Percentiles rank a stretch among this genome's conserved stretches.
Conservation (phyloP, 2,113 vertebrate species). For the Dasyurus viverrinus region DNA sequence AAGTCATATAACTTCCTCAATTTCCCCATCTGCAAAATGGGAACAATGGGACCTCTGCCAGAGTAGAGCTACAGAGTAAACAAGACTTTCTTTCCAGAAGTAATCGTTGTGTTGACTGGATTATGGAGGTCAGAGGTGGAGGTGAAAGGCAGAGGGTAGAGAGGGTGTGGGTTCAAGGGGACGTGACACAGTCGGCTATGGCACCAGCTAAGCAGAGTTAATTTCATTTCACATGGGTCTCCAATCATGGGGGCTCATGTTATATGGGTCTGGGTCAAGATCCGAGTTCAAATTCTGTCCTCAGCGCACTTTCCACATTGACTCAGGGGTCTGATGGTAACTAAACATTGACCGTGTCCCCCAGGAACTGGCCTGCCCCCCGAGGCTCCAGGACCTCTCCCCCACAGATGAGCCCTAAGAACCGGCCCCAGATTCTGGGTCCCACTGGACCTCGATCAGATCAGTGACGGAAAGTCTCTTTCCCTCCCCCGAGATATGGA, state of each 20-base stretch:
- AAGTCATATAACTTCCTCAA: no score
- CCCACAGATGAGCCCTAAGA: background rate
- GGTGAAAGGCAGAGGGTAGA: no score
- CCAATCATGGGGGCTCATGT: background rate
- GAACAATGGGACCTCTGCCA: no score
- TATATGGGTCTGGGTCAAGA: background rate
- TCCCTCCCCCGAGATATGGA: background rate
- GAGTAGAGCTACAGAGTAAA: no score
- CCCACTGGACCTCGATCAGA: background rate
- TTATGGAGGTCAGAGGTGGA: no score
- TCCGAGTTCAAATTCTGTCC: background rate
- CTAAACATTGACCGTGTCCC: background rate
- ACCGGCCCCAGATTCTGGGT: background rate
- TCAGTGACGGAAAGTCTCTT: background rate
- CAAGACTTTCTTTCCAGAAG: no score
- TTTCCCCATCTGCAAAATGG: no score
- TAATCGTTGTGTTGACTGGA: no score
- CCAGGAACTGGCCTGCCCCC: background rate
- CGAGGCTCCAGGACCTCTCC: background rate
- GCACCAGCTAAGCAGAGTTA: background rate
- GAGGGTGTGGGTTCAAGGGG: no score
- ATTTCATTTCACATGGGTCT: accelerated
- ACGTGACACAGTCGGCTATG: background rate
- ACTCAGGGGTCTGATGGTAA: background rate
- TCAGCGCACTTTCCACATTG: background rate